These are phyloP conservation scores for Pyrgus malvae DNA, from an alignment of 2,888 invertebrate genomes.

Conservation along the genomic window DNA sequence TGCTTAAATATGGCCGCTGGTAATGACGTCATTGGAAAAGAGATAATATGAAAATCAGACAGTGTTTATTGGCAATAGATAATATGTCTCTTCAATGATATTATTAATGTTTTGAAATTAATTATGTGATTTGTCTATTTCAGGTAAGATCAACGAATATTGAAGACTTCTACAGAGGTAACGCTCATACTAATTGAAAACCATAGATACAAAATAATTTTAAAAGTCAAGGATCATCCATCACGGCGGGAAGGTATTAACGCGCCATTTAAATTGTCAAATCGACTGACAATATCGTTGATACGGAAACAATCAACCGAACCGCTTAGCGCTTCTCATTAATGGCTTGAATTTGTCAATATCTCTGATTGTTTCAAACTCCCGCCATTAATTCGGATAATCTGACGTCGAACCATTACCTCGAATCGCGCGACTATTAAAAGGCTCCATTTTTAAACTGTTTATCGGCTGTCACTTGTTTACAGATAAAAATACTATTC, in stretches of 20 bases:
- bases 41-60: not conserved
- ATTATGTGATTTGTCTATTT: conserved; percentile 27
- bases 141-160: conserved; percentile 48
- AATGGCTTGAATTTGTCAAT: conserved; percentile 73
- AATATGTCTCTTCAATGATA: not conserved
- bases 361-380: conserved; percentile 57
- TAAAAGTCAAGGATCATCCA: conserved; percentile 8
- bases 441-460: conserved; percentile 72
- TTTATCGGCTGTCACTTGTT: conserved; percentile 62
- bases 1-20: conserved; percentile 54
- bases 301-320: conserved; percentile 32
- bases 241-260: conserved; percentile 3
- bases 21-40: conserved; percentile 20
- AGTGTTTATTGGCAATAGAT: not conserved
- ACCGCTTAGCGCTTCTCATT: conserved; percentile 40
- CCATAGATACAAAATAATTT: not conserved
- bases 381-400: conserved; percentile 63
- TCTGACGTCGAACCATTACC: conserved; percentile 71
- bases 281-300: conserved; percentile 27
- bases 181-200: not conserved
- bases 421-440: conserved; percentile 69
- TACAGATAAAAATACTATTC: conserved; percentile 41
- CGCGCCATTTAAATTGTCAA: conserved; percentile 23
- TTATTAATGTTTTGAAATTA: not conserved
- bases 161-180: not conserved